Conservation (phyloP, 2,113 vertebrate genomes). For the Sinocyclocheilus anophthalmus region DNA sequence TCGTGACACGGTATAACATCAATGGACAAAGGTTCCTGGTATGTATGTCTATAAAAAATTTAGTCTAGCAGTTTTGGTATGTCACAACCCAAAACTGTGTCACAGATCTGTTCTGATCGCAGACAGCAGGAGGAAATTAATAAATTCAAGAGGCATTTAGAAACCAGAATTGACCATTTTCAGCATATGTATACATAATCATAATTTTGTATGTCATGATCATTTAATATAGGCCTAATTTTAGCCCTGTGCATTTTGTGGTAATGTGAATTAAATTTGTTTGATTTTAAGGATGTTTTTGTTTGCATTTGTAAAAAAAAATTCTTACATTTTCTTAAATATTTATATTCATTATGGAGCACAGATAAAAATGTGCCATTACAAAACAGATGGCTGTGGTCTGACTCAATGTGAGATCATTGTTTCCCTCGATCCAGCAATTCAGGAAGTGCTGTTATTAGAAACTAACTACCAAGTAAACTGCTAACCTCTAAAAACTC, state of each 20-base stretch:
- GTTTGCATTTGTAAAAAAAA: not conserved
- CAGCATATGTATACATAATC: not conserved
- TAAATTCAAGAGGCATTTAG: not conserved
- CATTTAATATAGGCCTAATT: not conserved
- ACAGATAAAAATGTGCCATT: not conserved
- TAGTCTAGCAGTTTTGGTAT: not conserved
- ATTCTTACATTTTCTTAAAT: not conserved
- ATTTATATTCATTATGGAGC: not conserved
- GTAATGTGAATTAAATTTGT: not conserved
- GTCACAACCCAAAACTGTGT: not conserved
- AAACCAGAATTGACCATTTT: not conserved
- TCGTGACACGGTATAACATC: constrained; percentile 81
- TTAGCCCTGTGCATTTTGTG: not conserved
- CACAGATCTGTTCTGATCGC: not conserved
- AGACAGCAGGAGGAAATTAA: not conserved
- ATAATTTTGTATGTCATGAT: not conserved
- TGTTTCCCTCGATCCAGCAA: not conserved
- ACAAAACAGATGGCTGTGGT: not conserved
- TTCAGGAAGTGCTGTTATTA: constrained; percentile 48
- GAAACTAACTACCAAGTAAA: not conserved
- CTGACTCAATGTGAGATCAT: constrained; percentile 20
- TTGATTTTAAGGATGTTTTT: not conserved
- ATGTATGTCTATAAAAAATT: constrained; percentile 64
- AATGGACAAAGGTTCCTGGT: constrained; percentile 90
- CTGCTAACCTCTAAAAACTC: not conserved